Base-by-base conservation (phyloP, 2,888 invertebrate species). In the Carcina quercana region DNA sequence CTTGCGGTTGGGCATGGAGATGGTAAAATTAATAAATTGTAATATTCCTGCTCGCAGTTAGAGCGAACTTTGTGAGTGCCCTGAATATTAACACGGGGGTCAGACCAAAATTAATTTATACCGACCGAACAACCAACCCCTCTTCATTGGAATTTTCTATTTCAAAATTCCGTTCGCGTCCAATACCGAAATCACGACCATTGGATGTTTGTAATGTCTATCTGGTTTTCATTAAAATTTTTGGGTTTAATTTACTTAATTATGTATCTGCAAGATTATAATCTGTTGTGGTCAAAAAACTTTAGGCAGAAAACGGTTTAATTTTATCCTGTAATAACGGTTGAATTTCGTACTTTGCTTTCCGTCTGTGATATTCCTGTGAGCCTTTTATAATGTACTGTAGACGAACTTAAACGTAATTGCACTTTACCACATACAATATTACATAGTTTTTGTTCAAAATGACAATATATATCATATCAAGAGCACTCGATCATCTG, bases 31-130 rank as follows among this genome's bases (percentile, higher is more conserved):
- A 73, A 71, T 76, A 75, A 74, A 70, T 72, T 70, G 47, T 59
- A 70, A 66, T 72, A 72, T 71, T 69, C 68, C 68, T 61, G 59
- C 61, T 64, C 62, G 60, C 74, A 69, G 71, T 75, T 72, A 71
- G 65, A 74, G 58, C 66, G 63, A 76, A 78, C 68, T 76, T 75
- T 63, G 72, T 55, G 71, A 78, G 75, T 72, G 80, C 68, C 66
- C 73, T 74, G 78, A 80, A 79, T 80, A 78, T 79, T 78, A 80
- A 80, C 74, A 74, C 65, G 60, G 68, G 67, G 71, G 73, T 72
- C 75, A 71, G 72, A 55, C 54, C 55, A 53, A 73, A 74, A 79
- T 78, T 78, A 79, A 79, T 78, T 79, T 78, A 74, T 74, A 69
- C 73, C 59, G 55, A 63, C 63, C 63, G 64, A 66, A 59, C 65